These are phyloP conservation scores for Phylloscopus trochilus DNA, from an alignment of 2,113 vertebrate genomes.

Conservation along the genomic window DNA sequence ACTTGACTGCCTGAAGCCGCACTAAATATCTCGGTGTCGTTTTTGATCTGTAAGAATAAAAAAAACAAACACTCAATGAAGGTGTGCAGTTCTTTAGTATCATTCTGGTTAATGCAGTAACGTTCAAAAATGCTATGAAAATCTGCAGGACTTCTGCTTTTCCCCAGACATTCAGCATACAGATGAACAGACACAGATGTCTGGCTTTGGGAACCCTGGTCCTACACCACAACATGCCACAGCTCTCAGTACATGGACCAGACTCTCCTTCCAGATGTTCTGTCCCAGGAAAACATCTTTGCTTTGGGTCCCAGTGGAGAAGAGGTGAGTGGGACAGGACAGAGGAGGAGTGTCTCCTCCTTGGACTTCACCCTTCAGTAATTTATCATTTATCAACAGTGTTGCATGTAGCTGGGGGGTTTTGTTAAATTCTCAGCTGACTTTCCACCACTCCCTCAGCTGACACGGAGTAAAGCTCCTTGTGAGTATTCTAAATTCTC, in stretches of 20 bases:
- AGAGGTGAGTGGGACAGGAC: neutral
- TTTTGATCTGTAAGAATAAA: neutral
- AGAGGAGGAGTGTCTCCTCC: neutral
- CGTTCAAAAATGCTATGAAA: neutral
- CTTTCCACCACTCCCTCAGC: neutral
- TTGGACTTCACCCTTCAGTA: neutral
- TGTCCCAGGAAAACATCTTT: neutral
- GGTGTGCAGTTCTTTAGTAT: neutral
- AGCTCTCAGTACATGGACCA: neutral
- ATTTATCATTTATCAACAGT: neutral
- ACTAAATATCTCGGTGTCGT: accelerated
- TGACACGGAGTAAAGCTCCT: neutral
- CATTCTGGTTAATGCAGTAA: neutral
- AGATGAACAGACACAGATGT: neutral
- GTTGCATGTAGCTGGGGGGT: accelerated
- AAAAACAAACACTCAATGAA: neutral
- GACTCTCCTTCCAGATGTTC: neutral
- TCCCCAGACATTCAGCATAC: neutral
- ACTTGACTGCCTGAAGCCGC: accelerated
- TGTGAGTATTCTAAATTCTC: neutral
- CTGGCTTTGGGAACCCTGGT: neutral
- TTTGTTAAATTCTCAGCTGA: neutral
- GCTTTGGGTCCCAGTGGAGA: neutral
- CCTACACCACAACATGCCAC: neutral
- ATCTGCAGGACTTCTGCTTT: neutral